Evolutionary conservation across 1,140 invertebrate genomes (phyloP).

Genomic region (Conopomorpha cramerella): DNA sequence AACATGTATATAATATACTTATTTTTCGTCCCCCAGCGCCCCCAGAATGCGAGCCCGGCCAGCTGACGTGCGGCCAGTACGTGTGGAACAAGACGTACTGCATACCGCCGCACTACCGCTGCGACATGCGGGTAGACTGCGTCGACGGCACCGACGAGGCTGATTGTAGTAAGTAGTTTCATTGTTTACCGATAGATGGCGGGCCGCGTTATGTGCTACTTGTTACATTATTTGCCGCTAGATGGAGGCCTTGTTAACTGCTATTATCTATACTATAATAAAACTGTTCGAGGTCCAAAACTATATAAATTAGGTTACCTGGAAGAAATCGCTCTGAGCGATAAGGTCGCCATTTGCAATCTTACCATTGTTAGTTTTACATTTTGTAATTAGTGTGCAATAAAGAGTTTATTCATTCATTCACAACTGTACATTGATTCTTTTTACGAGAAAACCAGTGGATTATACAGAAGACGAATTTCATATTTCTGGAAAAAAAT

Average conservation of each 20-base stretch:
- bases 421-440: too few species aligned
- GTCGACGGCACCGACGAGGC: conserved; percentile 92
- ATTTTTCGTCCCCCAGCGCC: conserved; percentile 68
- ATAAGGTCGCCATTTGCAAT: neutral
- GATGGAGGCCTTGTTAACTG: neutral
- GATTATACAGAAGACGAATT: too few species aligned
- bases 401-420: too few species aligned
- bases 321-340: neutral
- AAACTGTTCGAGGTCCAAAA: too few species aligned
- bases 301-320: too few species aligned
- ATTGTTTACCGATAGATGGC: too few species aligned
- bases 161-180: conserved; percentile 93
- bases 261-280: too few species aligned
- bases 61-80: conserved; percentile 88
- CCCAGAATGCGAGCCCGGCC: conserved; percentile 84
- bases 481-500: too few species aligned
- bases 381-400: too few species aligned
- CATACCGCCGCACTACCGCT: conserved; percentile 85
- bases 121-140: conserved; percentile 93
- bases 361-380: too few species aligned
- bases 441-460: too few species aligned
- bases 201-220: neutral
- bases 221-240: neutral
- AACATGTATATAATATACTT: neutral
- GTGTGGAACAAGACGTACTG: conserved; percentile 94